Evolutionary conservation across 2,113 vertebrate species (phyloP).

Genomic region (Eira barbara): DNA sequence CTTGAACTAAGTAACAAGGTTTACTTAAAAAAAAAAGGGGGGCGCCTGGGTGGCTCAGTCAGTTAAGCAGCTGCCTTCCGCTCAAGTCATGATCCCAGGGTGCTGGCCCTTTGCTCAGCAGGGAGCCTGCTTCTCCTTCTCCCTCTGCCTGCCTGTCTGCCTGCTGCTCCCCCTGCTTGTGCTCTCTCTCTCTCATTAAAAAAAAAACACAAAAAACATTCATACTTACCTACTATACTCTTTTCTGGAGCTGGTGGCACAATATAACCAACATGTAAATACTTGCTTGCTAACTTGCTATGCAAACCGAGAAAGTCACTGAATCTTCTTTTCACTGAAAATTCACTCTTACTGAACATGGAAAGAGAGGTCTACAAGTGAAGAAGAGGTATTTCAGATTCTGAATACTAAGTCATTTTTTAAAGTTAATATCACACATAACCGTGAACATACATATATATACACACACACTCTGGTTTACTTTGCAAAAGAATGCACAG

Average conservation of each 20-base stretch:
- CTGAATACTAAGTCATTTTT: constrained; percentile 4
- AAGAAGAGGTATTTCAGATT: constrained; percentile 62
- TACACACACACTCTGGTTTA: neutral
- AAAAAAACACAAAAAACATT: neutral
- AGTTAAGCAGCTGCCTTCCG: too few species aligned
- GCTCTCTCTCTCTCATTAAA: too few species aligned
- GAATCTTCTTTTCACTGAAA: constrained; percentile 96
- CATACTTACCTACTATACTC: constrained; percentile 96
- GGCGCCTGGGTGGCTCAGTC: too few species aligned
- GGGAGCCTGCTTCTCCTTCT: too few species aligned
- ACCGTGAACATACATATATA: neutral
- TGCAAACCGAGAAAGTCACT: constrained; percentile 98
- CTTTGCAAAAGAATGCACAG: constrained; percentile 7
- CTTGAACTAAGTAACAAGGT: neutral
- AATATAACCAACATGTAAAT: constrained; percentile 95
- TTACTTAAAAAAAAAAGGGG: too few species aligned
- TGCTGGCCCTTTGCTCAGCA: too few species aligned
- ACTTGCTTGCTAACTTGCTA: constrained; percentile 96
- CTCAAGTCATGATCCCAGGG: too few species aligned
- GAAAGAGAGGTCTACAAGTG: constrained; percentile 90
- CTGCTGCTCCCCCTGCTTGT: too few species aligned
- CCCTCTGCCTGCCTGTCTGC: too few species aligned
- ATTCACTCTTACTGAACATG: constrained; percentile 91
- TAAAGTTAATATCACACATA: neutral
- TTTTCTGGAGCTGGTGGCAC: constrained; percentile 99